phyloP scores from a whole-genome alignment of 23 tunicate genomes.

The Clavelina lepadiformis region DNA sequence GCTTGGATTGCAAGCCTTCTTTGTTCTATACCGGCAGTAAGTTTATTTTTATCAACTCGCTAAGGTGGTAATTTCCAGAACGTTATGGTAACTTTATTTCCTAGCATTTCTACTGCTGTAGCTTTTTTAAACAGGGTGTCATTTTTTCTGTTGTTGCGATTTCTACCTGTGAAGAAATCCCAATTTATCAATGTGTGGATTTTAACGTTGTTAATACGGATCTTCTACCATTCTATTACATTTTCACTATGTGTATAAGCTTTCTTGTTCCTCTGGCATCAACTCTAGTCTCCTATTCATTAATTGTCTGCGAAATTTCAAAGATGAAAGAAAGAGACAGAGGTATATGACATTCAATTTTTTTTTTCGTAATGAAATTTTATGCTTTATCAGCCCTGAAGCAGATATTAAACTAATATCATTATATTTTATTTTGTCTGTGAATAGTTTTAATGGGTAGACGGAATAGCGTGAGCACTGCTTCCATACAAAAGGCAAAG shows the following conservation, averaged over 20 bases:
- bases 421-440: too few species aligned
- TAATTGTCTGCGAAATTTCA: conserved; percentile 57
- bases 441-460: neutral
- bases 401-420: too few species aligned
- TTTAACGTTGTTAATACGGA: conserved; percentile 8
- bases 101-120: too few species aligned
- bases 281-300: conserved; percentile 37
- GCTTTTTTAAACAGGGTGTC: too few species aligned
- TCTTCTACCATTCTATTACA: conserved; percentile 33
- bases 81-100: too few species aligned
- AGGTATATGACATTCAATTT: too few species aligned
- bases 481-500: neutral
- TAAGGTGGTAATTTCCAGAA: too few species aligned
- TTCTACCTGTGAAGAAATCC: conserved; percentile 28
- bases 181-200: conserved; percentile 49
- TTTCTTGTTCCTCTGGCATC: conserved; percentile 43
- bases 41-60: too few species aligned
- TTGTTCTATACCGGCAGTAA: conserved; percentile 59
- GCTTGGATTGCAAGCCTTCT: conserved; percentile 41
- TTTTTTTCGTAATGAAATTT: too few species aligned
- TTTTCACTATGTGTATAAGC: conserved; percentile 66
- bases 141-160: conserved; percentile 25
- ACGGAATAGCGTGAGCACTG: neutral
- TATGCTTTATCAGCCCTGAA: too few species aligned
- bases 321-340: conserved; percentile 61